Conservation (phyloP, 2,888 invertebrate species). For the Heteromyza rotundicornis region DNA sequence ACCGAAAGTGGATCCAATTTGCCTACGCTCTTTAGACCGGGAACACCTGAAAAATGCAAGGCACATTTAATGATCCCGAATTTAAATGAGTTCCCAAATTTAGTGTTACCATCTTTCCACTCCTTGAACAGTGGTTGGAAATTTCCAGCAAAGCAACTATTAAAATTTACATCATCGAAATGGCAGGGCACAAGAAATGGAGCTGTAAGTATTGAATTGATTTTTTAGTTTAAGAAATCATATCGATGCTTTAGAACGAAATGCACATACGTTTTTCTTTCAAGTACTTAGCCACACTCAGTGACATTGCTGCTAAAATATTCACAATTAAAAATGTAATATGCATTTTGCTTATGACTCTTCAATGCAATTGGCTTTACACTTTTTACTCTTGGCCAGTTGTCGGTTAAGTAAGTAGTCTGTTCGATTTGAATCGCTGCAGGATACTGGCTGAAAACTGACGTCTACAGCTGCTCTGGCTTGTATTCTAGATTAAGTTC, state of each 20-base stretch:
- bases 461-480: neutral
- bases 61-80: neutral
- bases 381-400: neutral
- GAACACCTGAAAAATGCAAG: conserved; percentile 31
- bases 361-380: too few species aligned
- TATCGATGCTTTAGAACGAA: neutral
- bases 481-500: neutral
- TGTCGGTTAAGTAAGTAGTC: neutral
- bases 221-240: neutral
- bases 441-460: neutral
- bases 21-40: conserved; percentile 38
- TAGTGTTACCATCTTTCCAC: conserved; percentile 37
- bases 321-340: neutral
- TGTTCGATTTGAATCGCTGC: neutral
- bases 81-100: neutral
- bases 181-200: conserved; percentile 34
- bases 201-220: conserved; percentile 32
- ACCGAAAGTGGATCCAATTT: conserved; percentile 39
- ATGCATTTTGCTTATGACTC: neutral
- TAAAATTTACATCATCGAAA: conserved; percentile 26
- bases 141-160: conserved; percentile 32
- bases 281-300: conserved; percentile 30
- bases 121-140: conserved; percentile 33
- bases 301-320: neutral
- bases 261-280: conserved; percentile 34